A percentile compares a stretch with the other conserved stretches of the same genome.
Conservation (phyloP, 2,113 vertebrate species). For the Rhineura floridana region DNA sequence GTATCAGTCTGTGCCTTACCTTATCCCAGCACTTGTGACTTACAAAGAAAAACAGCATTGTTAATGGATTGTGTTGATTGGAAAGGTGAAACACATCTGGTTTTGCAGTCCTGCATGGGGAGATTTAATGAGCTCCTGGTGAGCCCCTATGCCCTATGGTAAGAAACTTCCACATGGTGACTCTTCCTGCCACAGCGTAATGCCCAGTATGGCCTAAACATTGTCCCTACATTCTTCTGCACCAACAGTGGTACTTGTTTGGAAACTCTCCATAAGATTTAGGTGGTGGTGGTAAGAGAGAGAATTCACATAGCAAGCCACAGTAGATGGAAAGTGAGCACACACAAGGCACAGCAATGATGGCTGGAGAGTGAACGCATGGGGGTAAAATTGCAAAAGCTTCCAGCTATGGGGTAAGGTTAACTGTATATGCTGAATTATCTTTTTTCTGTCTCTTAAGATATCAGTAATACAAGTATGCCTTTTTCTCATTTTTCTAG, state of each 20-base stretch:
- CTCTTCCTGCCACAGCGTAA: neutral
- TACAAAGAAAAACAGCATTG: neutral
- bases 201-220: neutral
- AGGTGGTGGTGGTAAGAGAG: too few relatives aligned
- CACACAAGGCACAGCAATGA: too few relatives aligned
- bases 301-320: neutral
- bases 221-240: neutral
- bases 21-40: neutral
- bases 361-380: too few relatives aligned
- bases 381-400: too few relatives aligned
- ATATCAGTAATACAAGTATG: neutral
- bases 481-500: slow-evolving; percentile 5
- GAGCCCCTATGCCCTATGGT: neutral
- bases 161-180: neutral
- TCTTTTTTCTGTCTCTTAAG: neutral
- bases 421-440: too few relatives aligned
- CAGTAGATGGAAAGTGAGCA: too few relatives aligned
- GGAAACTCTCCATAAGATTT: neutral
- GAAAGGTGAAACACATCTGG: neutral
- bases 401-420: too few relatives aligned
- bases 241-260: neutral
- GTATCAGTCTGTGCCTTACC: neutral
- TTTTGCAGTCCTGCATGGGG: neutral
- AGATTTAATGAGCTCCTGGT: neutral
- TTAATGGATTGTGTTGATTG: neutral